phyloP scores from a whole-genome alignment of 2,113 vertebrate species.

The Malurus elegans region DNA sequence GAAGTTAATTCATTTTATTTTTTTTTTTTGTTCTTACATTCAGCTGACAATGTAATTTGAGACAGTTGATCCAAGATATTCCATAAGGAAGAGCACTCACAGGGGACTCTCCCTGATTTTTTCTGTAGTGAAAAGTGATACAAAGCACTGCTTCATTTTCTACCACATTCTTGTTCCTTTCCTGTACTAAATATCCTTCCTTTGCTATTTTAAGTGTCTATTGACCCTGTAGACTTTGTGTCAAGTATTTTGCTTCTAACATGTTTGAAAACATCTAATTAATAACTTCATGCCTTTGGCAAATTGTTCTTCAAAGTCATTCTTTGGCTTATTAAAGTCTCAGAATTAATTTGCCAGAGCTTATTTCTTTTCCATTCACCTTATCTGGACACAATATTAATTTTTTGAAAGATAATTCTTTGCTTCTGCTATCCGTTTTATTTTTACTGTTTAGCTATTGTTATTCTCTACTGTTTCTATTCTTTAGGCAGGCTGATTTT shows the following conservation, averaged over 20 bases:
- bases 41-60: not conserved
- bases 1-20: not conserved
- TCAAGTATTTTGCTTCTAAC: not conserved
- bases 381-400: not conserved
- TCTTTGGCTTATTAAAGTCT: not conserved
- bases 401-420: not conserved
- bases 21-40: not conserved
- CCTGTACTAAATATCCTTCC: not conserved
- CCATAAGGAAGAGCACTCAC: accelerated
- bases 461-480: not conserved
- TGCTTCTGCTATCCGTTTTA: not conserved
- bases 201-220: not conserved
- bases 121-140: not conserved
- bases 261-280: not conserved
- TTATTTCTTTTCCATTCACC: not conserved
- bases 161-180: not conserved
- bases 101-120: not conserved
- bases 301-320: not conserved
- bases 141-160: not conserved
- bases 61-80: not conserved
- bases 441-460: not conserved
- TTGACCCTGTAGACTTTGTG: not conserved
- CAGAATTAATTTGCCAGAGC: not conserved
- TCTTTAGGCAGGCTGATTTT: not conserved
- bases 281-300: not conserved